Conservation (phyloP, 1,140 invertebrate species). For the Lepidurus packardi region DNA sequence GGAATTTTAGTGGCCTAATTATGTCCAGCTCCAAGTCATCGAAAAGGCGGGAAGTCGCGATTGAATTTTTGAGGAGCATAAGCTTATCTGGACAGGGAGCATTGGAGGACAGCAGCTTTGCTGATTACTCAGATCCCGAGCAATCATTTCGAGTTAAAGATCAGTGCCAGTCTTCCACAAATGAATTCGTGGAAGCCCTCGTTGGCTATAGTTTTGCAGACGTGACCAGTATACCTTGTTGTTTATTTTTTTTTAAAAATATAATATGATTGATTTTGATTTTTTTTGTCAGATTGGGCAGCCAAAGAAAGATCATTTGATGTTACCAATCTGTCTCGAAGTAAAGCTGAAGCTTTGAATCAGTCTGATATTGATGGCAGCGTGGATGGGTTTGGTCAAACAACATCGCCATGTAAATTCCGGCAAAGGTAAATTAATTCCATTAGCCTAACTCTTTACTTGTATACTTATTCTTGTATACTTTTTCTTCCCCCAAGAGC, state of each 20-base stretch:
- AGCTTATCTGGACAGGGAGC: neutral
- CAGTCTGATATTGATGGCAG: neutral
- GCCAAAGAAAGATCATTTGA: constrained; percentile 3
- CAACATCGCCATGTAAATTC: neutral
- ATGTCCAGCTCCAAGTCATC: constrained; percentile 1
- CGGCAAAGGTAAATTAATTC: neutral
- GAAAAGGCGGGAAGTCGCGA: neutral
- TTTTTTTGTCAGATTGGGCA: neutral
- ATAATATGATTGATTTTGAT: neutral
- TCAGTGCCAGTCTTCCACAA: neutral
- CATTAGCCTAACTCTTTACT: neutral
- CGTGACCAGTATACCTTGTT: neutral
- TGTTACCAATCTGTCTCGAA: neutral
- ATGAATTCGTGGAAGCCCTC: neutral
- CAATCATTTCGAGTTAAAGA: neutral
- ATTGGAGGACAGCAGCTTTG: neutral
- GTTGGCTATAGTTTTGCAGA: neutral
- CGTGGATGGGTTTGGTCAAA: neutral
- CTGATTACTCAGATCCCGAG: neutral
- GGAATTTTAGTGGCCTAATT: neutral
- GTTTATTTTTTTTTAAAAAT: neutral
- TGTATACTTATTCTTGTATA: neutral
- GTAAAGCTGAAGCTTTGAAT: neutral
- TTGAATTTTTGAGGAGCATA: neutral
- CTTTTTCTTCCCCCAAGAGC: neutral